Evolutionary conservation across 1,140 invertebrate species (phyloP).

Genomic region (Drosophila takahashii): DNA sequence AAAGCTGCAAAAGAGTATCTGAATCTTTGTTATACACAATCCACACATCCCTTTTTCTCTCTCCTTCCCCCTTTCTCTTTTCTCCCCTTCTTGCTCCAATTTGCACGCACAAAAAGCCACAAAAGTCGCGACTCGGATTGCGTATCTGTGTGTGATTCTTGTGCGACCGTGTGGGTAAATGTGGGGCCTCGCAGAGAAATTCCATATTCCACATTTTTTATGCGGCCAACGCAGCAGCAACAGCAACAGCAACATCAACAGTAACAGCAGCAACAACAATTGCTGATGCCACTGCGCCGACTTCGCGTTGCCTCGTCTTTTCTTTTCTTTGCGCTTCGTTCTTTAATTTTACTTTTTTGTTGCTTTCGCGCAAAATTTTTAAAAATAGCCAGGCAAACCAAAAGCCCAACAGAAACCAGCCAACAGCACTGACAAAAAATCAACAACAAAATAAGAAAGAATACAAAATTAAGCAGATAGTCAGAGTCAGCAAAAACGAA

Average conservation of each 20-base stretch:
- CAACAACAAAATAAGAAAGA: slow-evolving; percentile 31
- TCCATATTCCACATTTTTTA: slow-evolving; percentile 76
- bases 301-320: slow-evolving; percentile 55
- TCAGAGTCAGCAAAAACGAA: slow-evolving; percentile 20
- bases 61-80: slow-evolving; percentile 15
- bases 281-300: slow-evolving; percentile 59
- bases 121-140: slow-evolving; percentile 36
- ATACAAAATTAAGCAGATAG: slow-evolving; percentile 23
- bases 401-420: slow-evolving; percentile 54
- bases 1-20: neutral
- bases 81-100: slow-evolving; percentile 54
- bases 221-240: slow-evolving; percentile 54
- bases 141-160: slow-evolving; percentile 1
- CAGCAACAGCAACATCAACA: slow-evolving; percentile 26
- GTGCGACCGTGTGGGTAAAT: slow-evolving; percentile 35
- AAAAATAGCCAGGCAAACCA: slow-evolving; percentile 68
- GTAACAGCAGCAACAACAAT: slow-evolving; percentile 38
- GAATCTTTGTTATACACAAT: neutral
- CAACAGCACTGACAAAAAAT: slow-evolving; percentile 40
- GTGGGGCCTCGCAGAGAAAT: slow-evolving; percentile 62
- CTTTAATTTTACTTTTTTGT: slow-evolving; percentile 51
- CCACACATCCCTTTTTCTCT: neutral
- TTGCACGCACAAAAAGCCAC: slow-evolving; percentile 56
- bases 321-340: slow-evolving; percentile 29
- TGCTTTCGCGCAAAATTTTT: slow-evolving; percentile 70